These are phyloP conservation scores for Oxygymnocypris stewartii DNA, from an alignment of 2,113 vertebrate species.

Conservation along the genomic window DNA sequence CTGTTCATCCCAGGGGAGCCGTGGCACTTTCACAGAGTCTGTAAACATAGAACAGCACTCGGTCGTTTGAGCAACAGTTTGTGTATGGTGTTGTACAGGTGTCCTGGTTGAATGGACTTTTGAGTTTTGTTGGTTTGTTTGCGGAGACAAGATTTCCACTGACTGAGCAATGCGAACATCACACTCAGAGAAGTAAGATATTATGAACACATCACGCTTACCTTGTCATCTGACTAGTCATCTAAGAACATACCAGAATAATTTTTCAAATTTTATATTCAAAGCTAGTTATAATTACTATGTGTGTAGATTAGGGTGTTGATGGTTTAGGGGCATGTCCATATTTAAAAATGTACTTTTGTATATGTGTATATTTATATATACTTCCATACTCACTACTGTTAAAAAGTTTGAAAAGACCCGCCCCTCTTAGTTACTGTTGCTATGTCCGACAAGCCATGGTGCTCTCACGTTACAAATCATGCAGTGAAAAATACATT, in stretches of 20 bases:
- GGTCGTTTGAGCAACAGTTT: constrained; percentile 1
- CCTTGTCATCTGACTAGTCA: background rate
- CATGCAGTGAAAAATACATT: no score
- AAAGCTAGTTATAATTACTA: background rate
- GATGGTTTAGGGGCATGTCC: background rate
- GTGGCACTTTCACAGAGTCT: constrained; percentile 47
- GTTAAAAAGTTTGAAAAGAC: no score
- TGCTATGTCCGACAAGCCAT: no score
- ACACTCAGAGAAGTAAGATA: background rate
- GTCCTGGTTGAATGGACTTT: background rate
- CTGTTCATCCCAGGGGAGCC: constrained; percentile 29
- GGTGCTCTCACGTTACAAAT: no score
- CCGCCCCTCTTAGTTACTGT: no score
- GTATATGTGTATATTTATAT: no score
- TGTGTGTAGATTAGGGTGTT: background rate
- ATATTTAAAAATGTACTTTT: background rate
- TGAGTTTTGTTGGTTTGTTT: background rate
- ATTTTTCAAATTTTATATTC: background rate
- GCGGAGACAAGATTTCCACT: background rate
- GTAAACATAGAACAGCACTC: constrained; percentile 24
- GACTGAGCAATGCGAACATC: background rate
- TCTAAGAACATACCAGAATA: background rate
- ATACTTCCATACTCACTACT: no score
- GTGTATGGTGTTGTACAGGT: background rate
- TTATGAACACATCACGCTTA: background rate